These are phyloP conservation scores for Diplodus puntazzo DNA, from an alignment of 2,797 vertebrate species.

Conservation along the genomic window DNA sequence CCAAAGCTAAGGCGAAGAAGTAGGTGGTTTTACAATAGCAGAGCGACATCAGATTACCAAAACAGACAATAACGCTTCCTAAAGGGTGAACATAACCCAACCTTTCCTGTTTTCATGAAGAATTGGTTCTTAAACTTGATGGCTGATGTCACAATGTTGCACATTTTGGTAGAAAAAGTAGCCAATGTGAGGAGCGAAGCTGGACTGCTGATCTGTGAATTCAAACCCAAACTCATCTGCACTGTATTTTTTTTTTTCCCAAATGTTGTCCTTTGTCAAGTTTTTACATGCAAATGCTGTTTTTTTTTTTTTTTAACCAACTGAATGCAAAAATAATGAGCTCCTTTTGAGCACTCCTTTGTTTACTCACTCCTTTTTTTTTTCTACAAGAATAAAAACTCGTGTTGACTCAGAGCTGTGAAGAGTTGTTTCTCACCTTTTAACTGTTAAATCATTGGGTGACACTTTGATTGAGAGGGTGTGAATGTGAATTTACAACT, in stretches of 20 bases:
- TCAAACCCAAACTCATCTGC: slow-evolving; percentile 76
- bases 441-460: slow-evolving; percentile 4
- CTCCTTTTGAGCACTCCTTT: slow-evolving; percentile 52
- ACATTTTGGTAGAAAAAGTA: slow-evolving; percentile 36
- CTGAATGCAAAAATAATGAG: slow-evolving; percentile 57
- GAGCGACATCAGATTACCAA: slow-evolving; percentile 25
- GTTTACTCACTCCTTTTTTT: slow-evolving; percentile 58
- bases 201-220: slow-evolving; percentile 79
- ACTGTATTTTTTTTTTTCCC: slow-evolving; percentile 76
- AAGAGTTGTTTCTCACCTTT: slow-evolving; percentile 24
- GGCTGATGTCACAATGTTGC: slow-evolving; percentile 36
- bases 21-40: neutral
- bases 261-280: slow-evolving; percentile 18
- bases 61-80: slow-evolving; percentile 30
- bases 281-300: slow-evolving; percentile 35
- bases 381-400: slow-evolving; percentile 68
- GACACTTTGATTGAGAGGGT: neutral
- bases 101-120: slow-evolving; percentile 29
- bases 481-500: neutral
- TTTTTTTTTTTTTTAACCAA: slow-evolving; percentile 32
- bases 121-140: slow-evolving; percentile 26
- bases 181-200: slow-evolving; percentile 17
- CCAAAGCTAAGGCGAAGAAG: slow-evolving; percentile 76
- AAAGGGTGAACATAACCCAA: neutral
- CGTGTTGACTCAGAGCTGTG: slow-evolving; percentile 49